Evolutionary conservation across 2,797 vertebrate species (phyloP), one percentile per base, ranked within the genome.

Genomic region (Poecilia velifera): DNA sequence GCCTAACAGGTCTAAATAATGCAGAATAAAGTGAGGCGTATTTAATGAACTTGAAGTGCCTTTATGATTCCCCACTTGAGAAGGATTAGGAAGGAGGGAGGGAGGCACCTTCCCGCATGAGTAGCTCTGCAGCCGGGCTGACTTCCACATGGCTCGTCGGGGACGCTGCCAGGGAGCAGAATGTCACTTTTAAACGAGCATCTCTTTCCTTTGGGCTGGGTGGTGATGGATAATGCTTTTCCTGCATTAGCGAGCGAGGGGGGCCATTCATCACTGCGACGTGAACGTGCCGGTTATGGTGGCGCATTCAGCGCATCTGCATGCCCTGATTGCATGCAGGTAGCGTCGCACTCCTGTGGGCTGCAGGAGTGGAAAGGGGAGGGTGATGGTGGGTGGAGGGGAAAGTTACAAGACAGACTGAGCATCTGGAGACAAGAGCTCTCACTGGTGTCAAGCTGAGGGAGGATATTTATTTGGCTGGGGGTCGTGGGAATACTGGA

Each of bases 401-500:
- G 84, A 64, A 76, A 72, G 79, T 88, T 74, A 59, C 64, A 53
- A 85, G 71, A 78, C 34, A 82, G 83, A 64, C 76, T 49, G 72
- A 86, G 82, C 71, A 86, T 91, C 82, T 87, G 81, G 82, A 92
- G 89, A 91, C 76, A 66, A 84, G 84, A 85, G 86, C 85, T 83
- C 88, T 85, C 82, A 70, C 81, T 78, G 72, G 84, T 91, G 85
- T 90, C 84, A 88, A 77, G 75, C 70, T 13, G 79, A 73, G 86
- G 72, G 6, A 66, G 73, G 80, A 88, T 89, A 87, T 91, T 90
- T 89, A 82, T 87, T 88, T 80, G 80, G 79, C 28, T 53, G 51
- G 82, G 76, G 88, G 84, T 89, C 82, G 73, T 84, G 88, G 87
- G 88, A 89, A 90, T 93, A 81, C 80, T 84, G 86, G 80, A 82